These are phyloP conservation scores for Cephonodes hylas DNA, from an alignment of 2,888 invertebrate species.

Conservation along the genomic window DNA sequence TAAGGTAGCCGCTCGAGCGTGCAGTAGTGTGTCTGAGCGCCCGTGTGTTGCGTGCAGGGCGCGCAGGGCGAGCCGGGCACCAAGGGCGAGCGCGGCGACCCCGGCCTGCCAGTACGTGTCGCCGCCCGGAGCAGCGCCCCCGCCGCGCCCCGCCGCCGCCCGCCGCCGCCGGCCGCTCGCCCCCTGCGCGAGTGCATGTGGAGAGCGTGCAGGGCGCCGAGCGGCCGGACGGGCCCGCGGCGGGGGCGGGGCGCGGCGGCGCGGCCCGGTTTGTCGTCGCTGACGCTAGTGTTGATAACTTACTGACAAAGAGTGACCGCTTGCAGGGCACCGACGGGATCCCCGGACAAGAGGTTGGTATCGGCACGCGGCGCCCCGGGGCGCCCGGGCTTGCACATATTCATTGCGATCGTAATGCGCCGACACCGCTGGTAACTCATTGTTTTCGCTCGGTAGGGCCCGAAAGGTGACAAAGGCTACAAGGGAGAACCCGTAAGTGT, in stretches of 20 bases:
- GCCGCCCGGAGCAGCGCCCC: not conserved
- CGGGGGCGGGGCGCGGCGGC: not conserved
- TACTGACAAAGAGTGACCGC: slow-evolving; percentile 12
- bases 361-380: not conserved
- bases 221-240: not conserved
- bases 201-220: not conserved
- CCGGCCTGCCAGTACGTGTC: slow-evolving; percentile 92
- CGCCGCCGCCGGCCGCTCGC: not conserved
- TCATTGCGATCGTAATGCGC: slow-evolving; percentile 15
- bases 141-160: not conserved
- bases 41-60: slow-evolving; percentile 86
- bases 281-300: slow-evolving; percentile 16
- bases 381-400: not conserved
- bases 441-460: slow-evolving; percentile 84
- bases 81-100: slow-evolving; percentile 96
- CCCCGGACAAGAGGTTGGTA: slow-evolving; percentile 92
- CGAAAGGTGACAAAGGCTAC: slow-evolving; percentile 93
- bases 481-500: slow-evolving; percentile 91
- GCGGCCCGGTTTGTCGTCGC: not conserved
- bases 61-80: slow-evolving; percentile 95
- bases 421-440: not conserved
- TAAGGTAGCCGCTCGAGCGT: not conserved
- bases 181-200: not conserved
- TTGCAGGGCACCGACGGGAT: slow-evolving; percentile 96
- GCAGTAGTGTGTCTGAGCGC: not conserved